Base-by-base conservation (phyloP, 2,797 vertebrate genomes). In the Notamacropus eugenii region DNA sequence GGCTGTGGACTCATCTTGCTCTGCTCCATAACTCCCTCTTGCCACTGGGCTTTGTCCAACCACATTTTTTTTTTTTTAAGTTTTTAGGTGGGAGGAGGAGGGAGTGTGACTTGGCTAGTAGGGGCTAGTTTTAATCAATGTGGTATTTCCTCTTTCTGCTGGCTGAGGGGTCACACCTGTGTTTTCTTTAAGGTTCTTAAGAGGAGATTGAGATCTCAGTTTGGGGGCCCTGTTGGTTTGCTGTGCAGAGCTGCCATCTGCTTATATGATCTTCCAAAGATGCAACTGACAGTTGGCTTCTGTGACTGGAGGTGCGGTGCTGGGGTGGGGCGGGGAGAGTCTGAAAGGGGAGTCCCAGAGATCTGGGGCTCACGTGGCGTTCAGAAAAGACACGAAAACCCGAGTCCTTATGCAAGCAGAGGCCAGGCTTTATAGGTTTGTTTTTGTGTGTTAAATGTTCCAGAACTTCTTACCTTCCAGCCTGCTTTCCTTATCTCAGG, bases 81-180 rank as follows among this genome's bases (percentile, higher is more conserved):
- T n/a, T 57, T 54, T 90, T 28, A 90, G 31, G 50, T 62, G 56
- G 55, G n/a, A 28, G 16, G 10, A 12, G 4, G 6, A 2, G 12
- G 22, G 55, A 29, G 22, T 16, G 10, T 96, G 97, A 54, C 95
- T 93, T 91, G 92, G 91, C 0, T 1, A 92, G 56, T 0, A 1
- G 31, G 67, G 54, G 58, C 31, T 27, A 9, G 91, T 96, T 97
- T 97, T 96, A 98, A 98, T 98, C 98, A 98, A 91, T 28, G 52
- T 94, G 96, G 96, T 92, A 96, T 98, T 98, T 98, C 97, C 98
- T 98, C 93, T 96, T 98, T 96, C 96, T 96, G 95, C 0, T 1
- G 96, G 95, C 96, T 95, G 92, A 82, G 94, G 50, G 96, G 93
- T 92, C 97, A 96, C 98, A 96, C 97, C 98, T 98, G 91, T 95